Evolutionary conservation across 1,140 invertebrate genomes (phyloP).

Genomic region (Apis dorsata): DNA sequence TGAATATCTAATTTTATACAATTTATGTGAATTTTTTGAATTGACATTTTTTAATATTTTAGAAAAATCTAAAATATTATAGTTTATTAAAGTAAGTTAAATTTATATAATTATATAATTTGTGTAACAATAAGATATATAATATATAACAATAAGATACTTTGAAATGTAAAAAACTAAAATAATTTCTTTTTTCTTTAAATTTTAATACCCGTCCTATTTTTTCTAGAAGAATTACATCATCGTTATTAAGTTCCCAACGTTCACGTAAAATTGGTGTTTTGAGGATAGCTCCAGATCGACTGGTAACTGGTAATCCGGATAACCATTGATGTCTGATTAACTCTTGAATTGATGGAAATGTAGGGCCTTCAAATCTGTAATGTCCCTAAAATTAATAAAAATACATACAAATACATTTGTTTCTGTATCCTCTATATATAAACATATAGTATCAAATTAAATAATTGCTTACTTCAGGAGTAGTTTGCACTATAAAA

Average conservation of each 20-base stretch:
- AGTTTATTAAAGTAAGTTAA: background rate
- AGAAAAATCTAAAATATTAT: too few relatives aligned
- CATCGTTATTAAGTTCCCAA: constrained; percentile 98
- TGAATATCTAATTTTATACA: background rate
- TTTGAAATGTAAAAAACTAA: background rate
- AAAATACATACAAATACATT: background rate
- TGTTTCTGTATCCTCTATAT: background rate
- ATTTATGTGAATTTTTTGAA: background rate
- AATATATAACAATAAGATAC: background rate
- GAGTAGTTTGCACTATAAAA: constrained; percentile 97
- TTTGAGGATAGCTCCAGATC: constrained; percentile 93
- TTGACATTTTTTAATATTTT: background rate
- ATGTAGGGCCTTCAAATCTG: constrained; percentile 95
- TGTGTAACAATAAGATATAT: too few relatives aligned
- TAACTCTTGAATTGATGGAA: constrained; percentile 94
- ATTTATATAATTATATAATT: background rate
- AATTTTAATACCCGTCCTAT: constrained; percentile 89
- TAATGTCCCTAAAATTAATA: constrained; percentile 85
- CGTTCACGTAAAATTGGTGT: constrained; percentile 93
- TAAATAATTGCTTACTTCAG: constrained; percentile 83
- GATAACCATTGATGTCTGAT: constrained; percentile 93
- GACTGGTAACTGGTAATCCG: constrained; percentile 92
- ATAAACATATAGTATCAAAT: background rate
- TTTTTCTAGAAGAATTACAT: constrained; percentile 95
- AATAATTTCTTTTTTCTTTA: constrained; percentile 66